These are phyloP conservation scores for Gymnocypris eckloni DNA, from an alignment of 2,797 vertebrate genomes.

Conservation along the genomic window DNA sequence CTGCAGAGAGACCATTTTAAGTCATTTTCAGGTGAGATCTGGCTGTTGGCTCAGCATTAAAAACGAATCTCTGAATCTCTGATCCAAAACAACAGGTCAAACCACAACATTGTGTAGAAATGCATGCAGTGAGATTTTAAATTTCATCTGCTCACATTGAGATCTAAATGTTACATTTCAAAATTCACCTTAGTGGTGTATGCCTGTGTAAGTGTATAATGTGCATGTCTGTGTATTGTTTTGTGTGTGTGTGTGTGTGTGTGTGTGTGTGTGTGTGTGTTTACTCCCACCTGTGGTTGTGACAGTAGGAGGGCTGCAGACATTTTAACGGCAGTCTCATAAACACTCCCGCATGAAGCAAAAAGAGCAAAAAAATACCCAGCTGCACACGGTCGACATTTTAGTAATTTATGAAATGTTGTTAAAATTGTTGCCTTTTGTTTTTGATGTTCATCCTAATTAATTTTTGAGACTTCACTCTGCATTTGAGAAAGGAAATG, in stretches of 20 bases:
- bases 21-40: not conserved
- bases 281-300: constrained; percentile 69
- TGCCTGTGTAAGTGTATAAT: constrained; percentile 44
- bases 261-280: constrained; percentile 55
- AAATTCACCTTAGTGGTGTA: constrained; percentile 22
- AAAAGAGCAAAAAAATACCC: constrained; percentile 30
- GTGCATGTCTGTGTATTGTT: constrained; percentile 58
- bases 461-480: not conserved
- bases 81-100: not conserved
- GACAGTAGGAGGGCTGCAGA: constrained; percentile 74
- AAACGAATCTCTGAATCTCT: not conserved
- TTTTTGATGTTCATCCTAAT: not conserved
- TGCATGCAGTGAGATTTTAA: not conserved
- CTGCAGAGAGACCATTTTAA: not conserved
- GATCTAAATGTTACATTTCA: constrained; percentile 1
- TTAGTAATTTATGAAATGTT: not conserved
- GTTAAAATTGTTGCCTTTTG: not conserved
- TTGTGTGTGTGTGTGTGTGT: constrained; percentile 63
- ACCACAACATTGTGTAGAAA: not conserved
- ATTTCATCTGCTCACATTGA: not conserved
- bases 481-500: constrained; percentile 11
- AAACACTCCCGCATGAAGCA: constrained; percentile 37
- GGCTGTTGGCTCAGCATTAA: not conserved
- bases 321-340: constrained; percentile 63
- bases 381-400: constrained; percentile 47